Evolutionary conservation across 2,113 vertebrate species (phyloP), one percentile per base, ranked within the genome.

Genomic region (Xyrauchen texanus): DNA sequence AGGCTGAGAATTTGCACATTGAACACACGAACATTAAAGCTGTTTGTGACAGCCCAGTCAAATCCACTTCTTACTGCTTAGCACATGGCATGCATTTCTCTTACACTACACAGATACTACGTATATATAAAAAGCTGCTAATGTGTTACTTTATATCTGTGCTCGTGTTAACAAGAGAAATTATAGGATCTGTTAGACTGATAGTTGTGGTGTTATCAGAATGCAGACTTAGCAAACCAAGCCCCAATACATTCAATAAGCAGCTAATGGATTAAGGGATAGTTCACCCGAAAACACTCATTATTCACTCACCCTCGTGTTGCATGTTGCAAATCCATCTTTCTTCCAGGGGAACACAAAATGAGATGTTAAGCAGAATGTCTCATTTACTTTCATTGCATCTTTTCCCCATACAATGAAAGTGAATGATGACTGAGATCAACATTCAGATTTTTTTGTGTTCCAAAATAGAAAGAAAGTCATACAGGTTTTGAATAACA

Each of bases 1-100:
- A 83, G 61, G 70, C 75, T 83, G 81, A 81, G 81, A 85, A 65
- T 69, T 82, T 52, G 68, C 74, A 82, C 81, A 67, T 85, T 81
- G 75, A 76, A 66, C 76, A 65, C 62, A 82, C 76, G 67, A 79
- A 81, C 79, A 80, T 81, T 80, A 81, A 80, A 82, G 75, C 65
- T 79, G 82, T 80, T 83, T 82, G 78, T 63, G 45, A 80, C 77
- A 65, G 68, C 73, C 68, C 57, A 77, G 60, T 78, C 77, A 72
- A 80, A 78, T 77, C 80, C 62, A 68, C 77, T 63, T 74, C 77
- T 77, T 76, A 76, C 67, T 67, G 75, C 81, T 77, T 83, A 72
- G 80, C 71, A 78, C 79, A 11, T 51, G 46, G 49, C 62, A 77
- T 79, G 68, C 46, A 49, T 79, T 75, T 55, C 11, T 46, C 61